Conservation (phyloP, 2,797 vertebrate genomes). For the Phrynocephalus vlangalii region DNA sequence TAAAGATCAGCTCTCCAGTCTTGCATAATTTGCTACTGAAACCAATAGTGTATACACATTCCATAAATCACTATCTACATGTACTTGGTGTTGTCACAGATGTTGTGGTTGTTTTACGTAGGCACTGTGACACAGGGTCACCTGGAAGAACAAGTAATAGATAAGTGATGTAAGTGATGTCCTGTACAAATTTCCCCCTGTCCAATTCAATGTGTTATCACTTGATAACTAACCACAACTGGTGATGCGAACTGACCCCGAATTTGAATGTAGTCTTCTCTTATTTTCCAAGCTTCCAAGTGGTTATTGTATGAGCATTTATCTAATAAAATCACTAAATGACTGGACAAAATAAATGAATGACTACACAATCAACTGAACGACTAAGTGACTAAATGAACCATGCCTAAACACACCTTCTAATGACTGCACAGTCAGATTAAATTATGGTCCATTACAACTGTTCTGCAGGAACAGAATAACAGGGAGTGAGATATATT, state of each 20-base stretch:
- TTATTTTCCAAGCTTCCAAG: constrained; percentile 8
- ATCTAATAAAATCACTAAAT: neutral
- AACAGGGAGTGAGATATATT: neutral
- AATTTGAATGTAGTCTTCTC: neutral
- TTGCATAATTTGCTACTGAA: neutral
- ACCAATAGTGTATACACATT: neutral
- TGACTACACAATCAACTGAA: constrained; percentile 12
- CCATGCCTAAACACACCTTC: constrained; percentile 21
- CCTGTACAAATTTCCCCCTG: neutral
- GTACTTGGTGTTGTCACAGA: neutral
- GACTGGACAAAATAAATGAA: constrained; percentile 18
- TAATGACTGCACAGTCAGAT: constrained; percentile 22
- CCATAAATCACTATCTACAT: neutral
- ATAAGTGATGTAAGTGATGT: neutral
- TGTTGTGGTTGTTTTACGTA: neutral
- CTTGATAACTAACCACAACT: constrained; percentile 6
- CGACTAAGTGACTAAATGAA: constrained; percentile 16
- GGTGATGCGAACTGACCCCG: constrained; percentile 13
- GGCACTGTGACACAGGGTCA: neutral
- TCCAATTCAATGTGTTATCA: neutral
- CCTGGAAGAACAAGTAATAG: neutral
- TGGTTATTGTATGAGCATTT: neutral
- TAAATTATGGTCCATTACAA: constrained; percentile 22
- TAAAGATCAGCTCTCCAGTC: neutral
- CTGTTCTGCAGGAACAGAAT: neutral